Evolutionary conservation across 2,113 vertebrate species (phyloP), one percentile per base, ranked within the genome.

Genomic region (Podarcis raffonei): DNA sequence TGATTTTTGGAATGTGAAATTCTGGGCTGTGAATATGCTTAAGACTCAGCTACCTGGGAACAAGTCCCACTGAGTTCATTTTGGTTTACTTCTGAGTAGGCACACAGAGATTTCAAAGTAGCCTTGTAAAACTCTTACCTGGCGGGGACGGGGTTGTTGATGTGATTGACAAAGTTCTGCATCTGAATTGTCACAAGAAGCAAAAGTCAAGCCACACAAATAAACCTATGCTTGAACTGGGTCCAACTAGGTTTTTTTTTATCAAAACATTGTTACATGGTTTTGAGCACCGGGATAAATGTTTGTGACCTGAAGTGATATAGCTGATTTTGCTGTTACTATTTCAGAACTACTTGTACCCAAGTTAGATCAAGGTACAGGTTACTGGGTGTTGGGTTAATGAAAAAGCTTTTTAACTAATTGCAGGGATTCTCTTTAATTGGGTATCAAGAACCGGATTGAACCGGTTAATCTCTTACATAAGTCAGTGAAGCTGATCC

Each of bases 361-460:
- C 89, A 57, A 71, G 23, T 62, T 0, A 2, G 71, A 83, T 90
- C 92, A 90, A 91, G n/a, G 87, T 53, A 71, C 16, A 88, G 5
- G 48, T 22, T 68, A 35, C 57, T 83, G 13, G 77, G 23, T 71
- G 11, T 57, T 27, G 1, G 65, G 84, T 90, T 94, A 90, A 93
- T 72, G 88, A 87, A 66, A 92, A 83, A 93, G 87, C 35, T 88
- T 87, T 88, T 88, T 89, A 4, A 89, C 62, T 22, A 89, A 90
- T 84, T 90, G 25, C 23, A 25, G 75, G 57, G 91, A 90, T 93
- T 95, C 91, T 93, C 27, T 91, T 83, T 78, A 59, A 87, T 77
- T 87, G 83, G 3, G 27, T 93, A 90, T 27, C 0, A 90, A 53
- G 92, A 93, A 84, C 93, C 85, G 81, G 94, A 93, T 94, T 86